phyloP scores from a whole-genome alignment of 2,797 vertebrate species.

The Sebastes itinus region DNA sequence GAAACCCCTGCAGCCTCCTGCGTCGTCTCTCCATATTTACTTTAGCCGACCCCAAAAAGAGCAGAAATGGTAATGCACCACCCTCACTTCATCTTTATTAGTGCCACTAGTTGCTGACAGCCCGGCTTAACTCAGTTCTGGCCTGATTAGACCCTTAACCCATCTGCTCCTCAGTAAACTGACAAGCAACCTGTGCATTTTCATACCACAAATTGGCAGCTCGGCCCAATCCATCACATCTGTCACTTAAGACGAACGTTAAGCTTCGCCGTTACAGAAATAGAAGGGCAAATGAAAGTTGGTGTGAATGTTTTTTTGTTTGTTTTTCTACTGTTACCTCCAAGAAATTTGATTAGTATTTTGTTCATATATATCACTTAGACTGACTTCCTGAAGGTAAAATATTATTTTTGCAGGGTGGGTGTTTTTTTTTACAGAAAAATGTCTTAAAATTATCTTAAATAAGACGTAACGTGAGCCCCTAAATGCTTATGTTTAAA shows the following conservation, averaged over 20 bases:
- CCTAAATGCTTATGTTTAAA: neutral
- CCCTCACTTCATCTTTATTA: slow-evolving; percentile 52
- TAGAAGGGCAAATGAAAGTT: slow-evolving; percentile 52
- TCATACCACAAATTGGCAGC: slow-evolving; percentile 39
- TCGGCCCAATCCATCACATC: slow-evolving; percentile 58
- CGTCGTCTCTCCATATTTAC: neutral
- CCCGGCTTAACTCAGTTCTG: slow-evolving; percentile 50
- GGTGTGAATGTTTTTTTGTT: slow-evolving; percentile 18
- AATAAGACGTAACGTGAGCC: neutral
- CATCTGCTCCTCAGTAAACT: slow-evolving; percentile 65
- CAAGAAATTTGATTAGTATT: neutral
- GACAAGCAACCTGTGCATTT: slow-evolving; percentile 40
- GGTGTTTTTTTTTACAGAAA: neutral
- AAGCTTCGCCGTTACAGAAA: slow-evolving; percentile 14
- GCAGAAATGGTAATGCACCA: neutral
- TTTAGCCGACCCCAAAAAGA: neutral
- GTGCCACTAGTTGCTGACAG: slow-evolving; percentile 42
- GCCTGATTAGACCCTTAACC: slow-evolving; percentile 58
- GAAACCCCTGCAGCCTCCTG: slow-evolving; percentile 3
- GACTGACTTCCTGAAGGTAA: neutral
- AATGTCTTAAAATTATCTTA: neutral
- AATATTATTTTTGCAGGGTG: neutral
- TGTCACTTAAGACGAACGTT: slow-evolving; percentile 44
- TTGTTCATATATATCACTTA: neutral
- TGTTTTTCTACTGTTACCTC: neutral